A percentile compares a stretch with the other conserved stretches of the same genome.
These are phyloP conservation scores for Sylvilagus floridanus DNA, from an alignment of 2,797 vertebrate genomes.

Conservation along the genomic window DNA sequence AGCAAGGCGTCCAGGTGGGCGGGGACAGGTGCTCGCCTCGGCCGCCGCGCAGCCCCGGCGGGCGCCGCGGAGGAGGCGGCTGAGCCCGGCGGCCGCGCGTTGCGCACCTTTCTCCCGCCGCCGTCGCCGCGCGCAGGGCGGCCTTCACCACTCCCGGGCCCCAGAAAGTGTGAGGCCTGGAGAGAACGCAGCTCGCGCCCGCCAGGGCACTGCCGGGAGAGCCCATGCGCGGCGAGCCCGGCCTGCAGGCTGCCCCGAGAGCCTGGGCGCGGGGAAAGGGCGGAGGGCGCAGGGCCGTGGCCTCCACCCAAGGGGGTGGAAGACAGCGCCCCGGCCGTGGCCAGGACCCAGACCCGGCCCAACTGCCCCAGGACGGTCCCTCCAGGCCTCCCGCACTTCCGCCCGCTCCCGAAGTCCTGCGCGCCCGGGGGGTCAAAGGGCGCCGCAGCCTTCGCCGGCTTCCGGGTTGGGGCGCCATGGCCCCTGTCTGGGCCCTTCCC, in stretches of 20 bases:
- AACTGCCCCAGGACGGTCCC: fast-evolving
- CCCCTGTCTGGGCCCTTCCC: fast-evolving
- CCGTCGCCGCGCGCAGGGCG: not conserved
- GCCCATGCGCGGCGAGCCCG: not conserved
- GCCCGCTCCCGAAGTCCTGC: not conserved
- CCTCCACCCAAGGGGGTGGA: not conserved
- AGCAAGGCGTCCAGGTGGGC: not conserved
- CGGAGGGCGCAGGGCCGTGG: not conserved
- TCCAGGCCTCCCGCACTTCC: not conserved
- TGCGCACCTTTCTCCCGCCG: not conserved
- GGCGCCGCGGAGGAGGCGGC: fast-evolving
- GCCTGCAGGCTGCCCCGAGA: not conserved
- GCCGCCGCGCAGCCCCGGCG: not conserved
- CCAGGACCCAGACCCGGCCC: fast-evolving
- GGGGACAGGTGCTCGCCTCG: slow-evolving; percentile 64
- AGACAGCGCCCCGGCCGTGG: not conserved
- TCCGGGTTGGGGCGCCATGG: not conserved
- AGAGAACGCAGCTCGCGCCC: not conserved
- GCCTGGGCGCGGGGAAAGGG: not conserved
- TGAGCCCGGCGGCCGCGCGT: not conserved
- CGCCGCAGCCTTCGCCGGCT: too few species aligned
- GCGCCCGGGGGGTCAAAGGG: not conserved
- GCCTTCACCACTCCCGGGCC: not conserved
- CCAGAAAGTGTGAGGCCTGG: not conserved
- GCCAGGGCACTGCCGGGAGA: not conserved